Base-by-base conservation (phyloP, 2,888 invertebrate species). In the Polylopha cassiicola region DNA sequence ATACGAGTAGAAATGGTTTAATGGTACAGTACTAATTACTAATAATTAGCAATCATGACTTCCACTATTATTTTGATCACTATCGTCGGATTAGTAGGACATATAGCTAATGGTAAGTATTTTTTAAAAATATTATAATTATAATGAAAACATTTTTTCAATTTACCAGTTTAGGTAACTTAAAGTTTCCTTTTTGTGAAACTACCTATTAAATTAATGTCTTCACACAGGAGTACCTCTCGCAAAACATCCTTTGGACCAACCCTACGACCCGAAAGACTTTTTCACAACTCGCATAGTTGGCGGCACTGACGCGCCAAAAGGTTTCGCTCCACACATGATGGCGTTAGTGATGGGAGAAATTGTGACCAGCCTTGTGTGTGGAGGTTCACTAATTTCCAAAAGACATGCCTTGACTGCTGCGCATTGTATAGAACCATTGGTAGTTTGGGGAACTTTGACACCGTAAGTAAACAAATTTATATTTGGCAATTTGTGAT, bases 371-470 rank as follows among this genome's bases (percentile, higher is more conserved):
- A 36, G 16, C 6, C 10, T 48, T 3, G 2, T 48, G 8, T 46
- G 48, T 14, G 48, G 48, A 0, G 48, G 20, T 1, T 29, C 38
- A 2, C 9, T 48, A 3, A 14, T 44, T 2, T 16, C 8, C 4
- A 0, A 3, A 0, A 1, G 18, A 0, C 1, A 7, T 4, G 32
- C 43, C 4, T 9, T 48, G 6, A 44, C 48, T 0, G 48, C 48
- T 7, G 48, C 44, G 5, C 48, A 48, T 13, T 48, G 48, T 9
- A 28, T 44, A 1, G 42, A 37, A 0, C 10, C 39, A 7, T 10
- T 24, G 11, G 1, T n/a, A 5, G 8, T 8, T 3, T 39, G n/a
- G n/a, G n/a, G n/a, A n/a, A n/a, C n/a, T n/a, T n/a, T 23, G 13
- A 5, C 24, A 8, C 3, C 30, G 8, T 20, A 20, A 18, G 36